Percentiles rank a stretch among this genome's conserved stretches.
Conservation (phyloP, 2,797 vertebrate genomes). For the Pangasius mekongensis region DNA sequence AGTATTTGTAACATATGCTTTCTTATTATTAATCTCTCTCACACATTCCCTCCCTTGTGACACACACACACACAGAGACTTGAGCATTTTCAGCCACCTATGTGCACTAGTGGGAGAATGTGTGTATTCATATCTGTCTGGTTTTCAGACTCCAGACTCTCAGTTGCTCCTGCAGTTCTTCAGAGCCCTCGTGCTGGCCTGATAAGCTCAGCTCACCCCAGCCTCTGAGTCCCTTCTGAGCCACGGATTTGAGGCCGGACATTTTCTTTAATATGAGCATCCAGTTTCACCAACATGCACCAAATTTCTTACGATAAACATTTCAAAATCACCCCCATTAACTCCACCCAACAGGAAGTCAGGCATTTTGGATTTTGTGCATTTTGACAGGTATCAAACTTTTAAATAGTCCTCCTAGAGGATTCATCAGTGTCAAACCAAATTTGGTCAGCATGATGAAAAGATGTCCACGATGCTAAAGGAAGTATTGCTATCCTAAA, state of each 20-base stretch:
- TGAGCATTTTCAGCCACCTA: not conserved
- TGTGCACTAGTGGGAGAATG: not conserved
- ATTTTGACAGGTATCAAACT: not conserved
- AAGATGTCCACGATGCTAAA: not conserved
- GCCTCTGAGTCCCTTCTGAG: not conserved
- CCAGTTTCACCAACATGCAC: not conserved
- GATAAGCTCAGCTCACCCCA: constrained; percentile 23
- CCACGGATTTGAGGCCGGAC: too few species aligned
- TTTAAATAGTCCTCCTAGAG: not conserved
- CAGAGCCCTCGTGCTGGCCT: constrained; percentile 13
- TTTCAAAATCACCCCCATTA: not conserved
- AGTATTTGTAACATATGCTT: not conserved
- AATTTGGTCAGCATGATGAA: not conserved
- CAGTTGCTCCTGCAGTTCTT: constrained; percentile 22
- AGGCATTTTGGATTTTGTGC: not conserved
- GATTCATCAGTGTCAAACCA: not conserved
- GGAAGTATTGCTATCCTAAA: not conserved
- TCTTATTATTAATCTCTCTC: not conserved
- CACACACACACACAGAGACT: not conserved
- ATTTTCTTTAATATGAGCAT: not conserved
- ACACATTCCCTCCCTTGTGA: not conserved
- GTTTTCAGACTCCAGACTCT: constrained; percentile 34
- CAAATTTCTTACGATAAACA: not conserved
- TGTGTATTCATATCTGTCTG: constrained; percentile 27
- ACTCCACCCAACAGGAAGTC: not conserved